Evolutionary conservation across 2,113 vertebrate genomes (phyloP), one percentile per base, ranked within the genome.

Genomic region (Arvicanthis niloticus): DNA sequence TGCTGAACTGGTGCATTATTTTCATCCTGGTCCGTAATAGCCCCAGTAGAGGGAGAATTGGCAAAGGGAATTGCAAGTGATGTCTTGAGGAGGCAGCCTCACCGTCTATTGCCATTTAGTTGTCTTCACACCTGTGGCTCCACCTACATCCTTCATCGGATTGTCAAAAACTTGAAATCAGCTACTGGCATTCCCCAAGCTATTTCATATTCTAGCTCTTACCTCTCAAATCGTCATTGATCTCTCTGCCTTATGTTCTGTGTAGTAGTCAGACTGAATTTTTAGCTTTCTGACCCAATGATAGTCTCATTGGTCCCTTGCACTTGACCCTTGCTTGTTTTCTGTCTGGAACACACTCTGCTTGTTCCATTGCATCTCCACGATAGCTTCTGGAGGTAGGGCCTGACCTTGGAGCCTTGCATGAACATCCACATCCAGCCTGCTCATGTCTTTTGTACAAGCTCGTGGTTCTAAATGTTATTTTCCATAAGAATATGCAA

Each of bases 1-100:
- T 48, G 81, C 72, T 95, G 91, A 96, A 96, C 97, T 82, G 94
- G 82, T 89, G 34, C 89, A 84, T 95, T 95, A 93, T 94, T 97
- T 97, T 89, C 89, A 95, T 91, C 75, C 45, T 89, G 45, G 68
- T 60, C 77, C 89, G 73, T 91, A 95, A 97, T 92, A 95, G 89
- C 93, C 95, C 92, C 91, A 8, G 9, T 93, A 89, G 95, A 88
- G 77, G 42, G 96, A 51, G 76, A 96, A 89, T 56, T 0, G 31
- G 92, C 93, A 94, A 58, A 91, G 77, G 94, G 96, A 95, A 95
- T 93, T 96, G 56, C 1, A 58, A 93, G 89, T 92, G 84, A 75
- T 40, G 75, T 58, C 40, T 10, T 1, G n/a, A 88, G 77, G 86
- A 96, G 40, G 37, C 62, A 37, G 29, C 88, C 76, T 76, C 34